phyloP scores from a whole-genome alignment of 1,140 invertebrate species.

The Lasioglossum albipes region DNA sequence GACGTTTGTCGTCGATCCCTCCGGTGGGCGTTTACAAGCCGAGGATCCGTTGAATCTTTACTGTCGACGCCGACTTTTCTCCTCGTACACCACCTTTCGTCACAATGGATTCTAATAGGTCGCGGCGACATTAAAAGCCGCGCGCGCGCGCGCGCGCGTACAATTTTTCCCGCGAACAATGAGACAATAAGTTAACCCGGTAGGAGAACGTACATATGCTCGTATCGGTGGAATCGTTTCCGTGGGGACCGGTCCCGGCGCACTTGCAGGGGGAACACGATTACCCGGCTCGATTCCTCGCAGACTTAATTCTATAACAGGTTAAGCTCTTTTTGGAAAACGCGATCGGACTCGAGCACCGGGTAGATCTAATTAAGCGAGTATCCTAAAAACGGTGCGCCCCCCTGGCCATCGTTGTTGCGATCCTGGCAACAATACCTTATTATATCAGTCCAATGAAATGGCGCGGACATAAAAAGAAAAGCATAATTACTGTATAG shows the following conservation, averaged over 20 bases:
- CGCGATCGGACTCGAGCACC: slow-evolving; percentile 37
- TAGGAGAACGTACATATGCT: neutral
- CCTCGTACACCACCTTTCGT: neutral
- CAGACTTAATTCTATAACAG: slow-evolving; percentile 34
- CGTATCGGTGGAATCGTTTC: neutral
- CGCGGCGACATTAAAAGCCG: slow-evolving; percentile 15
- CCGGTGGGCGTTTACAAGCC: slow-evolving; percentile 37
- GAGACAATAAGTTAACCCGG: slow-evolving; percentile 6
- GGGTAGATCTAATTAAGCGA: slow-evolving; percentile 66
- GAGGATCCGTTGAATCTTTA: slow-evolving; percentile 32
- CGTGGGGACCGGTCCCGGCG: too few species aligned
- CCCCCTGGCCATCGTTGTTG: slow-evolving; percentile 30
- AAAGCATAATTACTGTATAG: slow-evolving; percentile 78
- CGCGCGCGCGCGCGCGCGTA: too few species aligned
- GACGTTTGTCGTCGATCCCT: slow-evolving; percentile 51
- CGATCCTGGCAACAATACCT: slow-evolving; percentile 66
- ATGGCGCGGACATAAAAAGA: slow-evolving; percentile 78
- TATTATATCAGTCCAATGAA: slow-evolving; percentile 75
- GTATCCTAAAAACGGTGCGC: slow-evolving; percentile 59
- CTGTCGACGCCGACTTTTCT: slow-evolving; percentile 6
- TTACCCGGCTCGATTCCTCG: slow-evolving; percentile 11
- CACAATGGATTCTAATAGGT: slow-evolving; percentile 50
- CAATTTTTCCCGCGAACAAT: neutral
- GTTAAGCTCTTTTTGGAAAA: slow-evolving; percentile 57
- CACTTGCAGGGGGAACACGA: slow-evolving; percentile 15